Conservation (phyloP, 2,888 invertebrate species). For the Petrolisthes cinctipes region DNA sequence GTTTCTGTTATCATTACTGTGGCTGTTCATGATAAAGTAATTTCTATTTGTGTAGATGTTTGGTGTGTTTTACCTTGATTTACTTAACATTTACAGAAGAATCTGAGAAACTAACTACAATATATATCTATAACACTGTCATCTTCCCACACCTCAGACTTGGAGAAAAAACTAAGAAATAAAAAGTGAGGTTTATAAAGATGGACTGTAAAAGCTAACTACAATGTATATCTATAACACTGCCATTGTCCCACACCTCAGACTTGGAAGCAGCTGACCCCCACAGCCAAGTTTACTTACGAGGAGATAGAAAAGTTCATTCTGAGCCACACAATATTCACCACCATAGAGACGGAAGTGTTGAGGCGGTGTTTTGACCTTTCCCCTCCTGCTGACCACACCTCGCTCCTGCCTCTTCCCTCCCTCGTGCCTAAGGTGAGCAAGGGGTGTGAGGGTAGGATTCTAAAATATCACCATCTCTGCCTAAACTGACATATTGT, state of each 20-base stretch:
- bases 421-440: constrained; percentile 40
- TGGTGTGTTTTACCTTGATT: neutral
- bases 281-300: constrained; percentile 30
- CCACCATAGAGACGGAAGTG: constrained; percentile 39
- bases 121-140: neutral
- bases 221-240: neutral
- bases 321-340: constrained; percentile 38
- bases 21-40: no score
- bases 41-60: neutral
- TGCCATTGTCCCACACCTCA: neutral
- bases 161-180: no score
- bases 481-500: no score
- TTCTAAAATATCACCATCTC: no score
- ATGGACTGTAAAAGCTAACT: neutral
- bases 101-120: neutral
- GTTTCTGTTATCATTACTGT: no score
- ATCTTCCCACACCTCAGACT: constrained; percentile 11
- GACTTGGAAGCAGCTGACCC: constrained; percentile 46
- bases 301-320: constrained; percentile 43
- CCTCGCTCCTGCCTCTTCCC: constrained; percentile 30
- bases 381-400: constrained; percentile 10
- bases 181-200: no score
- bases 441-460: no score
- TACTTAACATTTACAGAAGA: neutral
- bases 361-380: constrained; percentile 37